Evolutionary conservation across 2,888 invertebrate species (phyloP).

Genomic region (Megastigmus dorsalis): DNA sequence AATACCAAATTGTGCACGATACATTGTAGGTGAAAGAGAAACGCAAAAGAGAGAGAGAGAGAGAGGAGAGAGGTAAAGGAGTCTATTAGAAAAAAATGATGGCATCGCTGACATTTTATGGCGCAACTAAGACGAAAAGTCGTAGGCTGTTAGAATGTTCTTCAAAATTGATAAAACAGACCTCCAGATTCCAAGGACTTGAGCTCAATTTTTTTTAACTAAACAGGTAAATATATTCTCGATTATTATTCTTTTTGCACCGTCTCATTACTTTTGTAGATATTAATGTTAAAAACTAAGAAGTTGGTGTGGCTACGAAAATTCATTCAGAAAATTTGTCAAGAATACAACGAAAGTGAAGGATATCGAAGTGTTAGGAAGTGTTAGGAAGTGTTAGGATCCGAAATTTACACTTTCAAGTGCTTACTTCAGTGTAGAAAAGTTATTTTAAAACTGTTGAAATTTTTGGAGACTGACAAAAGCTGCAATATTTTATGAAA

Average conservation of each 20-base stretch:
- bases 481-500: too few species aligned
- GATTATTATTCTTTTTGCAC: slow-evolving; percentile 3
- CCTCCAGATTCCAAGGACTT: slow-evolving; percentile 4
- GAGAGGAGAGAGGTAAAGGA: not conserved
- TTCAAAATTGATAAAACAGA: slow-evolving; percentile 28
- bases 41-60: slow-evolving; percentile 29
- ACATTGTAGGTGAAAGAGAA: slow-evolving; percentile 36
- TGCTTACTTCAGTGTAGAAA: too few species aligned
- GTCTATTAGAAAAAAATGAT: slow-evolving; percentile 7
- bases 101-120: slow-evolving; percentile 1
- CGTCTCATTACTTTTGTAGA: too few species aligned
- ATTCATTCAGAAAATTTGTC: too few species aligned
- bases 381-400: too few species aligned
- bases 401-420: too few species aligned
- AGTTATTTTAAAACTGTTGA: too few species aligned
- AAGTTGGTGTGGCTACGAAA: too few species aligned
- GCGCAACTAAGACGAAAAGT: slow-evolving; percentile 16
- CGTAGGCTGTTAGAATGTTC: slow-evolving; percentile 7
- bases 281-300: too few species aligned
- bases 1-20: slow-evolving; percentile 1
- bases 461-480: too few species aligned
- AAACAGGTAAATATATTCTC: slow-evolving; percentile 35
- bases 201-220: slow-evolving; percentile 8
- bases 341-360: too few species aligned
- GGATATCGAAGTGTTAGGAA: too few species aligned